A percentile compares a stretch with the other conserved stretches of the same genome.
Conservation (phyloP, 2,888 invertebrate species). For the Eupithecia tripunctaria region DNA sequence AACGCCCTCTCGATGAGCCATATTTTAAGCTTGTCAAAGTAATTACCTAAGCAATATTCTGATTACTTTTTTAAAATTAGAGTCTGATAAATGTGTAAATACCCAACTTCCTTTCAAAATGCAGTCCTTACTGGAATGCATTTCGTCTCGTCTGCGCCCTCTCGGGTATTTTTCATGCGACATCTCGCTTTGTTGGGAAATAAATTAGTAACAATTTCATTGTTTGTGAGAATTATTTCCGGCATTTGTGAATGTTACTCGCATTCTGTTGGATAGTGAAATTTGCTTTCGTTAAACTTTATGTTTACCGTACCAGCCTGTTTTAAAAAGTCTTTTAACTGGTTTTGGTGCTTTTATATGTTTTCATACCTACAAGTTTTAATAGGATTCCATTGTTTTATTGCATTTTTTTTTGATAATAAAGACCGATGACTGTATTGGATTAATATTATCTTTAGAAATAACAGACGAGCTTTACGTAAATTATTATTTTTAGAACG, state of each 20-base stretch:
- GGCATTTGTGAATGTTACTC: conserved; percentile 49
- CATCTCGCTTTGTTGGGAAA: conserved; percentile 83
- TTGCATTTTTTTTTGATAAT: neutral
- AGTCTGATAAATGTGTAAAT: neutral
- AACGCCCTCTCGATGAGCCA: too few species aligned
- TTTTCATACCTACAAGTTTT: neutral
- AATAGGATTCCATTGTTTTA: neutral
- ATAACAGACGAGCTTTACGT: neutral
- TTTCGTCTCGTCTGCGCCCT: conserved; percentile 69
- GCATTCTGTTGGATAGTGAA: conserved; percentile 40
- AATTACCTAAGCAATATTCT: too few species aligned
- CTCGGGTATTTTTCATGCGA: conserved; percentile 81
- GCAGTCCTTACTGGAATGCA: conserved; percentile 66
- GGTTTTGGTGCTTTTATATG: too few species aligned
- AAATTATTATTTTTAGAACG: neutral
- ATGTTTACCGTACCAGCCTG: neutral
- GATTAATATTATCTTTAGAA: neutral
- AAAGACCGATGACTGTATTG: neutral
- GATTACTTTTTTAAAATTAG: neutral
- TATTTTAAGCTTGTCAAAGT: too few species aligned
- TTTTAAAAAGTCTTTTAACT: neutral
- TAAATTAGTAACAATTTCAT: conserved; percentile 84
- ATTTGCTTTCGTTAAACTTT: neutral
- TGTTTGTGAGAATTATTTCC: conserved; percentile 79
- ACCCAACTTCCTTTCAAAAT: conserved; percentile 20